Evolutionary conservation across 2,888 invertebrate species (phyloP), one percentile per base, ranked within the genome.

Genomic region (Cyaniris semiargus): DNA sequence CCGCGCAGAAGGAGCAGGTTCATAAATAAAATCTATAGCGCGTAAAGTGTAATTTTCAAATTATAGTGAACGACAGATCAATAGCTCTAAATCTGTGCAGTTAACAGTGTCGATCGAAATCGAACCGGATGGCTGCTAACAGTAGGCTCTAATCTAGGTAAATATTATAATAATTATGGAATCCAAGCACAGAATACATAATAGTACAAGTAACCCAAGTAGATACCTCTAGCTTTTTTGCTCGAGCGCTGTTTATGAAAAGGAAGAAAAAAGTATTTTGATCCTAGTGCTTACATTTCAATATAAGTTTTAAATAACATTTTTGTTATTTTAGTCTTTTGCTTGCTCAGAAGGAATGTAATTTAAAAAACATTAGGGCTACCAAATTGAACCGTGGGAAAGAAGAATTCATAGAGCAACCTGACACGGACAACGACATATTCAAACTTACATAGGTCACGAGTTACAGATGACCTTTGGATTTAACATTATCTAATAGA

Each of bases 311-410:
- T 15, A 71, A 72, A 72, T 38, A 44, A 10, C 44, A 44, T 23
- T 72, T 72, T 72, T 15, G 27, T 18, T 15, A 31, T 66, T 66
- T 31, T 27, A 66, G 66, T 13, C 15, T 66, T 27, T 31, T 66
- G 66, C 66, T 31, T 66, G 66, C 66, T 31, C 66, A 18, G 23
- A 76, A 66, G 60, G 60, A 71, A 44, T 76, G 83, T 82, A 83
- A 84, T 86, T 88, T 84, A 85, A 85, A 84, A 81, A 83, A 86
- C 87, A 90, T 90, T 89, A 83, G 82, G 89, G 87, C 82, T 86
- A 86, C 79, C 82, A 81, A 84, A 82, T 84, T 23, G 53, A 48
- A 53, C 74, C 87, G 86, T 87, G 87, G 83, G 88, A 85, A 81
- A 82, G 77, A 80, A 81, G 79, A 74, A 27, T 27, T 27, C 53